Conservation (phyloP, 1,140 invertebrate species). For the Drosophila subobscura region DNA sequence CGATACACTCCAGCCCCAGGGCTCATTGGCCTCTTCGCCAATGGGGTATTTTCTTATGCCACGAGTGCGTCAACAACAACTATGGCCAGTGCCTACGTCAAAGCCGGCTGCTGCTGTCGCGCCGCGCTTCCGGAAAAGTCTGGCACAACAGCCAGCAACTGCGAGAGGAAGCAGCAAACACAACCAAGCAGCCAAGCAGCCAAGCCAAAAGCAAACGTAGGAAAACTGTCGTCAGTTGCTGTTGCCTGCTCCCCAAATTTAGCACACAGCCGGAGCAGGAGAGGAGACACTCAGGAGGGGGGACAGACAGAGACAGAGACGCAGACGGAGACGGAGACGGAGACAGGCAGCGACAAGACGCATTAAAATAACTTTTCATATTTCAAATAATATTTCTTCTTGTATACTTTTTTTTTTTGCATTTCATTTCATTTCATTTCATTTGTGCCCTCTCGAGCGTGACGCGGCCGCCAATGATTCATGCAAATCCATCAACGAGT, state of each 20-base stretch:
- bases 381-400: conserved; percentile 63
- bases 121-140: conserved; percentile 80
- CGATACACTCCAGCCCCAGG: conserved; percentile 37
- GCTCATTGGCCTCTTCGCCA: conserved; percentile 62
- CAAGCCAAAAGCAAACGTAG: conserved; percentile 66
- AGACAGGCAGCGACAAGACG: conserved; percentile 39
- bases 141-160: conserved; percentile 63
- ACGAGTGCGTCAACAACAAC: conserved; percentile 65
- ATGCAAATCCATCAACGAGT: conserved; percentile 75
- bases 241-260: conserved; percentile 68
- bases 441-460: conserved; percentile 58
- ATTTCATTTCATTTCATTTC: conserved; percentile 73
- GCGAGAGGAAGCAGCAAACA: conserved; percentile 51
- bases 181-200: background rate
- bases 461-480: conserved; percentile 78
- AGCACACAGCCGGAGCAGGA: conserved; percentile 32
- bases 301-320: background rate
- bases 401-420: conserved; percentile 36
- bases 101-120: conserved; percentile 73
- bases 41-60: conserved; percentile 31
- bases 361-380: conserved; percentile 79
- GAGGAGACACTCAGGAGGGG: conserved; percentile 4
- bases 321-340: background rate
- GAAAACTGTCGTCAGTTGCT: conserved; percentile 71
- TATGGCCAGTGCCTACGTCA: conserved; percentile 50